Conservation (phyloP, 2,888 invertebrate genomes). For the Seladonia tumulorum region DNA sequence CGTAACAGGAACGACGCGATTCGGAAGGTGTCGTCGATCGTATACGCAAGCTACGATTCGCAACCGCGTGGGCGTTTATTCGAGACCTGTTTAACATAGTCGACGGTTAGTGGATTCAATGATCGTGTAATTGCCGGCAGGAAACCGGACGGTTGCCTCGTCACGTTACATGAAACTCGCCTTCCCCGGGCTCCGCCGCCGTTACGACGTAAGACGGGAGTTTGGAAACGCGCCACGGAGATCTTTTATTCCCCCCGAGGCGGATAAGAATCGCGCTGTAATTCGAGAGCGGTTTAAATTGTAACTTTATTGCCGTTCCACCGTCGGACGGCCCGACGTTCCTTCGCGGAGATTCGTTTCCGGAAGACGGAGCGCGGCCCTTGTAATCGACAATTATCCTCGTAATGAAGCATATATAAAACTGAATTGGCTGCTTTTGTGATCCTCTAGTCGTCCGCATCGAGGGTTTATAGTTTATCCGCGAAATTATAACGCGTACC, state of each 20-base stretch:
- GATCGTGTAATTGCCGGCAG: conserved; percentile 72
- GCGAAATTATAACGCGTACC: not conserved
- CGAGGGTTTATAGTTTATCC: not conserved
- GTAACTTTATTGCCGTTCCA: not conserved
- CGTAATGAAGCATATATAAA: conserved; percentile 7
- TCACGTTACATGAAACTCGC: conserved; percentile 38
- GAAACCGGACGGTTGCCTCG: conserved; percentile 61
- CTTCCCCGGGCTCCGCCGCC: conserved; percentile 30
- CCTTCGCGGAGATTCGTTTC: not conserved
- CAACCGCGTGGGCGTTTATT: conserved; percentile 71
- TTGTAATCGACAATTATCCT: conserved; percentile 1
- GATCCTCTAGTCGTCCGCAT: not conserved
- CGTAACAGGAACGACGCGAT: conserved; percentile 18
- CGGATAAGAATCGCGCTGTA: conserved; percentile 15
- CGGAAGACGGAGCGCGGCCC: not conserved
- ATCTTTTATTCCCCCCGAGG: not conserved
- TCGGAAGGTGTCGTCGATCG: conserved; percentile 50
- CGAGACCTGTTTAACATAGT: conserved; percentile 71
- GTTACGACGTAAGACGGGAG: conserved; percentile 40
- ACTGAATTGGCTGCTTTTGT: not conserved
- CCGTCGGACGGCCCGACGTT: not conserved
- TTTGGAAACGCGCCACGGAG: conserved; percentile 17
- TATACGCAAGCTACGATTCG: conserved; percentile 50
- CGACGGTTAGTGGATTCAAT: conserved; percentile 71
- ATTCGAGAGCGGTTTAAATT: conserved; percentile 16